phyloP scores from a whole-genome alignment of 2,797 vertebrate species.

The Myoxocephalus aenaeus region DNA sequence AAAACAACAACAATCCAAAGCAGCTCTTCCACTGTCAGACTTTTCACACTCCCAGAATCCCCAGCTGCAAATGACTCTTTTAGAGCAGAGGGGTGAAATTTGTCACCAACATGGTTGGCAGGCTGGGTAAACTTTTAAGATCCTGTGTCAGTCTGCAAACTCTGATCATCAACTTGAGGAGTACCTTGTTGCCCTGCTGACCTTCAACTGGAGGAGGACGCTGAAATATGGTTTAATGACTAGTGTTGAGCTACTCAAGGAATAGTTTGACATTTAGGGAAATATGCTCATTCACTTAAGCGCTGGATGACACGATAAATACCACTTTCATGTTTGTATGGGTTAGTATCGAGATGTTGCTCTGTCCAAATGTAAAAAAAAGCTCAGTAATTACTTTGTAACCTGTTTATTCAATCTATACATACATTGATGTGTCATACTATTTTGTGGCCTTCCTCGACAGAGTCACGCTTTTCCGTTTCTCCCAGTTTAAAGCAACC shows the following conservation, averaged over 20 bases:
- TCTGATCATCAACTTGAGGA: constrained; percentile 65
- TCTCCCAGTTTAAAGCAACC: no score
- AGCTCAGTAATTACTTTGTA: background rate
- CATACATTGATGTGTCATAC: no score
- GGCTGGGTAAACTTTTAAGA: constrained; percentile 80
- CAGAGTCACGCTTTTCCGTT: no score
- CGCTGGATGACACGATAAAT: background rate
- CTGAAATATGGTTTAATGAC: background rate
- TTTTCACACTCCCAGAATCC: constrained; percentile 62
- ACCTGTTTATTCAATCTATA: no score
- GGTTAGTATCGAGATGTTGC: background rate
- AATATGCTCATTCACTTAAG: background rate
- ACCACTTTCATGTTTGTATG: background rate
- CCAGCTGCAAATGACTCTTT: constrained; percentile 75
- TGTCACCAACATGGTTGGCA: constrained; percentile 71
- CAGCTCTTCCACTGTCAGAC: constrained; percentile 29
- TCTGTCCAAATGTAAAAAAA: background rate
- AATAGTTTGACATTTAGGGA: background rate
- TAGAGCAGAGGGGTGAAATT: constrained; percentile 82
- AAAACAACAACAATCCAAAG: constrained; percentile 1
- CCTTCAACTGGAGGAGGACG: constrained; percentile 20
- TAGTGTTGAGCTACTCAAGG: background rate
- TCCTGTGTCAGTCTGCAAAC: constrained; percentile 73
- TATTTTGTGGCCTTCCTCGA: no score
- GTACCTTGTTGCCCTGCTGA: constrained; percentile 28